Percentiles rank a stretch among this genome's conserved stretches.
These are phyloP conservation scores for Dinocampus coccinellae DNA, from an alignment of 2,888 invertebrate species.

Conservation along the genomic window DNA sequence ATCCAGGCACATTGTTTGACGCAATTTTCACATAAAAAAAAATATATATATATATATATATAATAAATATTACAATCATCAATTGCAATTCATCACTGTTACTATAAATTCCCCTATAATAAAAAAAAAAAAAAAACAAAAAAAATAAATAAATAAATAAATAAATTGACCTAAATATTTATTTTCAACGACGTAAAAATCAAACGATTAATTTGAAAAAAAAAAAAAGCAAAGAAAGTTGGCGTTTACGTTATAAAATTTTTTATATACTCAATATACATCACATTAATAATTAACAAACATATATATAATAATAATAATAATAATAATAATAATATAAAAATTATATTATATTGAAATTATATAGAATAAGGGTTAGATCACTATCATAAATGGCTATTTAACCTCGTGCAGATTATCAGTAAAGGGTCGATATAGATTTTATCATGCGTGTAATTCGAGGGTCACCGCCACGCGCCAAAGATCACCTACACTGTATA, in stretches of 20 bases:
- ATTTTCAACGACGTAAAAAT: too few species aligned
- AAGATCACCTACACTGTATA: slow-evolving; percentile 40
- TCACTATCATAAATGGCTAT: background rate
- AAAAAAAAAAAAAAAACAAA: too few species aligned
- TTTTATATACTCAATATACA: too few species aligned
- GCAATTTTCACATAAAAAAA: slow-evolving; percentile 4
- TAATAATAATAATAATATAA: too few species aligned
- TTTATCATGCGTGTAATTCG: slow-evolving; percentile 56
- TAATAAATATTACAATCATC: background rate
- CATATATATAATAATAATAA: too few species aligned
- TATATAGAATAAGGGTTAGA: background rate
- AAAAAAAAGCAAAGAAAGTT: background rate
- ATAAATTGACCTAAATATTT: too few species aligned
- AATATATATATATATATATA: background rate
- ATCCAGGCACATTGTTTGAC: background rate
- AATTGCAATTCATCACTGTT: background rate
- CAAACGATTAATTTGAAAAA: too few species aligned
- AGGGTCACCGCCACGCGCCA: slow-evolving; percentile 56
- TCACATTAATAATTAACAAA: too few species aligned
- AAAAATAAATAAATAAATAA: background rate
- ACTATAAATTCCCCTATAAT: background rate
- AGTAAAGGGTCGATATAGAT: slow-evolving; percentile 28
- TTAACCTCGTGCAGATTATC: slow-evolving; percentile 11
- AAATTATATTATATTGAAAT: too few species aligned
- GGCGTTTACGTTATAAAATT: too few species aligned